Percentiles rank a stretch among this genome's conserved stretches.
Evolutionary conservation across 2,888 invertebrate genomes (phyloP).

Genomic region (Drosophila greeni): DNA sequence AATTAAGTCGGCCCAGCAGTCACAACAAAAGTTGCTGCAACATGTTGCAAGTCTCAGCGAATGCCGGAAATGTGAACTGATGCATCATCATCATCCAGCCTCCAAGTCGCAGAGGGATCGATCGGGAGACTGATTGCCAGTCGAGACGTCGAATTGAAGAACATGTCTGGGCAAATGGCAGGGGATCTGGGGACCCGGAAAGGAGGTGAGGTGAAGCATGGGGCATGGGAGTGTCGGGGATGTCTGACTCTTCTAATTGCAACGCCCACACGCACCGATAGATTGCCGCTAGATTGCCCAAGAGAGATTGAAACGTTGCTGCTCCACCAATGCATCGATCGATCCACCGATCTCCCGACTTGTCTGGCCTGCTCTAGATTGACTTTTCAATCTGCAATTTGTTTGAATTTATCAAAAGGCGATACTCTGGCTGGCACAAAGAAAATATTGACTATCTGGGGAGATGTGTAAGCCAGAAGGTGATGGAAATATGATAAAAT

Average conservation of each 20-base stretch:
- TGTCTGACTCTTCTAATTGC: slow-evolving; percentile 63
- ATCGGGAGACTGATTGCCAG: slow-evolving; percentile 61
- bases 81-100: slow-evolving; percentile 26
- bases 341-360: slow-evolving; percentile 34
- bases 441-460: slow-evolving; percentile 19
- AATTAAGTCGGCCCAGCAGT: slow-evolving; percentile 46
- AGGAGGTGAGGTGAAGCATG: slow-evolving; percentile 1
- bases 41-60: slow-evolving; percentile 25
- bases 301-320: slow-evolving; percentile 58
- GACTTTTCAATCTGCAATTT: slow-evolving; percentile 66
- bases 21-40: slow-evolving; percentile 49
- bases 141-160: slow-evolving; percentile 56
- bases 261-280: slow-evolving; percentile 64
- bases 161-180: slow-evolving; percentile 44
- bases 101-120: slow-evolving; percentile 28
- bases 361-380: slow-evolving; percentile 55
- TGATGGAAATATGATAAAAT: background rate
- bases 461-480: background rate
- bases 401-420: slow-evolving; percentile 48
- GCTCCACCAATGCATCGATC: slow-evolving; percentile 13
- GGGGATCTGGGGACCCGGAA: background rate
- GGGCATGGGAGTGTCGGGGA: slow-evolving; percentile 18
- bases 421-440: slow-evolving; percentile 11
- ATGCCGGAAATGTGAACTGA: slow-evolving; percentile 60
- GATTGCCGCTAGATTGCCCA: slow-evolving; percentile 60